These are phyloP conservation scores for Hemithea aestivaria DNA, from an alignment of 2,888 invertebrate genomes.

Conservation along the genomic window DNA sequence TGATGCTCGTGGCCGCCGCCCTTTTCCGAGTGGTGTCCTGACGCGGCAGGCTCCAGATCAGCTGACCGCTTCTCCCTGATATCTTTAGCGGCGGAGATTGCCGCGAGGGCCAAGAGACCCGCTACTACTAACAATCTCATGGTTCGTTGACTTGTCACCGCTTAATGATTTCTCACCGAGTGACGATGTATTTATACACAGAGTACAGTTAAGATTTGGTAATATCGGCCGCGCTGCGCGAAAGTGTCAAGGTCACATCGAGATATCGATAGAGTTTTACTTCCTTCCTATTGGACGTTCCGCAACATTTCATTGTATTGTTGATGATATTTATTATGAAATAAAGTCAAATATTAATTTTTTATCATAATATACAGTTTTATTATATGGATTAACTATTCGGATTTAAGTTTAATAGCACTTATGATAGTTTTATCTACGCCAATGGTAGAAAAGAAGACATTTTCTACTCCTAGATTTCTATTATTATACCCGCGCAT, in stretches of 20 bases:
- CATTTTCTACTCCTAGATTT: too few relatives aligned
- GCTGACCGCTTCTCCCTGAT: conserved; percentile 61
- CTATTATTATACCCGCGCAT: too few relatives aligned
- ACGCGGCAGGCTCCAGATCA: conserved; percentile 74
- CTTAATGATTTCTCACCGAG: conserved; percentile 41
- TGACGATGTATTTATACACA: conserved; percentile 54
- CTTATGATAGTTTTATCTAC: too few relatives aligned
- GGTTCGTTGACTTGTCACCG: conserved; percentile 37
- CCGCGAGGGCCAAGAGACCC: conserved; percentile 67
- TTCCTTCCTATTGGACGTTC: conserved; percentile 11
- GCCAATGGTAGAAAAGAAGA: too few relatives aligned
- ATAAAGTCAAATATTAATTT: too few relatives aligned
- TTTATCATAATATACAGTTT: too few relatives aligned
- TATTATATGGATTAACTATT: too few relatives aligned
- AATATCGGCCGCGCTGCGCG: conserved; percentile 36
- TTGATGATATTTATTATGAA: not conserved
- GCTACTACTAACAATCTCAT: conserved; percentile 54
- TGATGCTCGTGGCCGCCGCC: conserved; percentile 78
- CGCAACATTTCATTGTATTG: conserved; percentile 3
- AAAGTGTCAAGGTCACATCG: conserved; percentile 44
- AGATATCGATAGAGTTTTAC: conserved; percentile 17
- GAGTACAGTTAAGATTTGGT: conserved; percentile 37
- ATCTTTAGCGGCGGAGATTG: conserved; percentile 68
- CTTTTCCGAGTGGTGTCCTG: conserved; percentile 45
- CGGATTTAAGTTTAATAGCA: too few relatives aligned